These are phyloP conservation scores for Tridacna crocea DNA, from an alignment of 2,888 invertebrate species.

Conservation along the genomic window DNA sequence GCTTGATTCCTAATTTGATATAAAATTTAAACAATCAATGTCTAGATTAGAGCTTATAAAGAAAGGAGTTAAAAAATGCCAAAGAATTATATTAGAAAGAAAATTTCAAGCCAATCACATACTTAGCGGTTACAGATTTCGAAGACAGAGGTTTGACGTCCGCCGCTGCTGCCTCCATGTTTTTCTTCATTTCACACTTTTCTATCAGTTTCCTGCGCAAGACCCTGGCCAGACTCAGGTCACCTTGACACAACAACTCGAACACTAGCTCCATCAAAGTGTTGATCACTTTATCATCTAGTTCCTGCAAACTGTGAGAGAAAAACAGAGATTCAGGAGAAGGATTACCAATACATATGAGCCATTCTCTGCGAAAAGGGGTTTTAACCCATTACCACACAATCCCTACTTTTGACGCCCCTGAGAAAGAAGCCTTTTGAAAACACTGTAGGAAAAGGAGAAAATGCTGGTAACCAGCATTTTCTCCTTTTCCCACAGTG, in stretches of 20 bases:
- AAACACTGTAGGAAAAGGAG: too few relatives aligned
- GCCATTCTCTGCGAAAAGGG: too few relatives aligned
- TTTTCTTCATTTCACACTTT: conserved; percentile 88
- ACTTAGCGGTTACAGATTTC: conserved; percentile 69
- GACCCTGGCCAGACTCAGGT: conserved; percentile 93
- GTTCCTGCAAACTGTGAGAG: conserved; percentile 87
- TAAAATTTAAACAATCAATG: too few relatives aligned
- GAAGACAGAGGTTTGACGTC: conserved; percentile 66
- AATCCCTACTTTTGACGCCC: too few relatives aligned
- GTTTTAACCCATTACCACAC: too few relatives aligned
- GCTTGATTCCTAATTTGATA: too few relatives aligned
- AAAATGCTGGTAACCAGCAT: background rate
- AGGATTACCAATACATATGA: too few relatives aligned
- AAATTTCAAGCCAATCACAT: conserved; percentile 23
- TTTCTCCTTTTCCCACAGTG: background rate
- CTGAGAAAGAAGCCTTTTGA: too few relatives aligned
- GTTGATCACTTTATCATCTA: conserved; percentile 91
- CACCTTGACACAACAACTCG: conserved; percentile 95
- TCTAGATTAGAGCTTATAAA: too few relatives aligned
- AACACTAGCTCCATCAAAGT: conserved; percentile 96
- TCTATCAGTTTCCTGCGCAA: conserved; percentile 95
- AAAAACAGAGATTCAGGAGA: background rate
- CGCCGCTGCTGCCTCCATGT: conserved; percentile 55
- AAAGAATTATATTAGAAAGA: too few relatives aligned
- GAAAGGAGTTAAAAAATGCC: too few relatives aligned